Conservation (phyloP, 1,140 invertebrate genomes). For the Hermetia illucens region DNA sequence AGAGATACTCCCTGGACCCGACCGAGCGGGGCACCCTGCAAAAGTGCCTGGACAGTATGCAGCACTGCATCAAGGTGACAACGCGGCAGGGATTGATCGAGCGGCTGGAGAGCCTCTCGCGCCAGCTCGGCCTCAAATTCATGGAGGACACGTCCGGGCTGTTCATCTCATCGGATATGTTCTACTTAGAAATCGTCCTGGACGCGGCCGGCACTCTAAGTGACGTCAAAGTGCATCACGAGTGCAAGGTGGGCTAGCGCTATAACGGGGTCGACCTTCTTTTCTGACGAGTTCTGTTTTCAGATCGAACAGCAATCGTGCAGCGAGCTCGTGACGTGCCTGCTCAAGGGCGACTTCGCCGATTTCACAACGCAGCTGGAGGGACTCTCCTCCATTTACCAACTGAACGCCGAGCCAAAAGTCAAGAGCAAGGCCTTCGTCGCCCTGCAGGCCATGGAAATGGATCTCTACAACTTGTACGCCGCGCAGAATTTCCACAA, state of each 20-base stretch:
- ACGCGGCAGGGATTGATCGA: constrained; percentile 84
- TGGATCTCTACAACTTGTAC: constrained; percentile 72
- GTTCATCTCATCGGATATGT: constrained; percentile 94
- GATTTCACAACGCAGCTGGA: constrained; percentile 86
- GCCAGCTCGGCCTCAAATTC: constrained; percentile 56
- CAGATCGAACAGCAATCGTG: constrained; percentile 48
- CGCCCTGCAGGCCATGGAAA: constrained; percentile 81
- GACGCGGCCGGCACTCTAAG: constrained; percentile 67
- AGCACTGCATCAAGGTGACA: constrained; percentile 87
- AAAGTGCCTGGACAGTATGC: constrained; percentile 79
- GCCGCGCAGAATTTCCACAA: constrained; percentile 62
- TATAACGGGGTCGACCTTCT: not conserved
- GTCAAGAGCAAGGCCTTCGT: constrained; percentile 86
- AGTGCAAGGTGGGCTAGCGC: constrained; percentile 14
- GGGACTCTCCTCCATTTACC: constrained; percentile 82
- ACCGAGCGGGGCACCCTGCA: constrained; percentile 72
- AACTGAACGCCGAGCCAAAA: constrained; percentile 88
- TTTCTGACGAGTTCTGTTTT: not conserved
- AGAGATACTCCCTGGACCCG: constrained; percentile 69
- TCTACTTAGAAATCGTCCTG: constrained; percentile 82
- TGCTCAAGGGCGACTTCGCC: constrained; percentile 71
- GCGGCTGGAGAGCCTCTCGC: constrained; percentile 74
- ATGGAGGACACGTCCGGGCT: constrained; percentile 32
- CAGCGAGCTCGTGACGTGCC: constrained; percentile 62
- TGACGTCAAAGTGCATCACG: constrained; percentile 62